Evolutionary conservation across 2,888 invertebrate species (phyloP).

Genomic region (Coenonympha glycerion): DNA sequence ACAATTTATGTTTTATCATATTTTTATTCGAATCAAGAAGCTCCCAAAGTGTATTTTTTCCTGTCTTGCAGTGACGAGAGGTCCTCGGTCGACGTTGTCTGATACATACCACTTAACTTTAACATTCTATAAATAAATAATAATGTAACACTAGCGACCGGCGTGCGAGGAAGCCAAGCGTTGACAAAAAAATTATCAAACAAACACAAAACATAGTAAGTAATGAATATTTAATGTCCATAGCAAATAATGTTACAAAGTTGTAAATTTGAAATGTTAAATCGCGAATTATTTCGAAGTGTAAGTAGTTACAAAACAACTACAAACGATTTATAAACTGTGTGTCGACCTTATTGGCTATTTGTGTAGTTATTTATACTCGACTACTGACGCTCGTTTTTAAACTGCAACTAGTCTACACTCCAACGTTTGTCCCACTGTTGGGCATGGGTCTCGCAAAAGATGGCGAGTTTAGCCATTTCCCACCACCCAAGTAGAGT

Average conservation of each 20-base stretch:
- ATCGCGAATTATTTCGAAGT: neutral
- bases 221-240: neutral
- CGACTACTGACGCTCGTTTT: neutral
- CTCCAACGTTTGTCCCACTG: too few species aligned
- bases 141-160: conserved; percentile 1
- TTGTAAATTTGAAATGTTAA: conserved; percentile 3
- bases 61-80: too few species aligned
- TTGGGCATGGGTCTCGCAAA: too few species aligned
- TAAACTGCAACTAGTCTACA: neutral
- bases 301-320: neutral
- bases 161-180: neutral
- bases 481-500: too few species aligned
- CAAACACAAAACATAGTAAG: neutral
- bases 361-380: neutral
- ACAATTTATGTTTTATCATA: too few species aligned
- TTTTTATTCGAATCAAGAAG: too few species aligned
- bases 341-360: neutral
- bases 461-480: too few species aligned
- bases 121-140: conserved; percentile 3
- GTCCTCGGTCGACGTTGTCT: neutral
- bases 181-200: neutral
- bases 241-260: conserved; percentile 10
- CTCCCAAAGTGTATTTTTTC: too few species aligned
- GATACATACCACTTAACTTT: neutral
- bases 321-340: neutral